Conservation (phyloP, 2,888 invertebrate genomes). For the Cremastobaeus sp. region DNA sequence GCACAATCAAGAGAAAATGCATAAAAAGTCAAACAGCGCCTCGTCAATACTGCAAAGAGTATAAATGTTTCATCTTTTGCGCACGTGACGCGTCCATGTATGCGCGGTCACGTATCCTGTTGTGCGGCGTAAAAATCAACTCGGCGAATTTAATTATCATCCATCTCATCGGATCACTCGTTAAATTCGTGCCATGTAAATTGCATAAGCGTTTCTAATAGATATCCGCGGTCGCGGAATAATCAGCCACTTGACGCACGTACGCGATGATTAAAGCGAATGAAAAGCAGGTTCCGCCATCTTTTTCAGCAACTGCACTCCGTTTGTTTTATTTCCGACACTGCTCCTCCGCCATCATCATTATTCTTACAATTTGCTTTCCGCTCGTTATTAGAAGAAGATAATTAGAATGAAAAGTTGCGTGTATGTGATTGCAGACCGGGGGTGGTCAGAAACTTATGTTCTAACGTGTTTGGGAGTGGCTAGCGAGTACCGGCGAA, state of each 20-base stretch:
- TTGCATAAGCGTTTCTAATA: slow-evolving; percentile 62
- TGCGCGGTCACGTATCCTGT: slow-evolving; percentile 33
- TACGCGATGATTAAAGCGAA: slow-evolving; percentile 49
- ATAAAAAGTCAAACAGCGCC: neutral
- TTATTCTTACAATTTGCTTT: slow-evolving; percentile 38
- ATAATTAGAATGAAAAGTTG: slow-evolving; percentile 36
- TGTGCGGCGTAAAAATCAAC: slow-evolving; percentile 46
- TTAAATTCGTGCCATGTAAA: slow-evolving; percentile 58
- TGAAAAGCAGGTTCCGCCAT: slow-evolving; percentile 20
- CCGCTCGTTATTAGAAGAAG: slow-evolving; percentile 18
- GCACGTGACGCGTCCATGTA: slow-evolving; percentile 26
- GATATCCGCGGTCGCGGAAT: slow-evolving; percentile 62
- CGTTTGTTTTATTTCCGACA: slow-evolving; percentile 20
- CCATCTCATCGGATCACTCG: slow-evolving; percentile 53
- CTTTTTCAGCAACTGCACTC: slow-evolving; percentile 9
- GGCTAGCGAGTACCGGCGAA: slow-evolving; percentile 73
- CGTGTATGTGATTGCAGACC: slow-evolving; percentile 29
- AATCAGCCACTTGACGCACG: slow-evolving; percentile 67
- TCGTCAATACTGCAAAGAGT: slow-evolving; percentile 7
- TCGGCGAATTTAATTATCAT: slow-evolving; percentile 55
- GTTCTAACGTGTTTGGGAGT: slow-evolving; percentile 34
- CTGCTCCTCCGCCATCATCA: slow-evolving; percentile 9
- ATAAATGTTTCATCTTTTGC: slow-evolving; percentile 37
- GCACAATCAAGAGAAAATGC: neutral
- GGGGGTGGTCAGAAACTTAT: slow-evolving; percentile 47